phyloP scores from a whole-genome alignment of 2,888 invertebrate species.

The Diabrotica balteata region DNA sequence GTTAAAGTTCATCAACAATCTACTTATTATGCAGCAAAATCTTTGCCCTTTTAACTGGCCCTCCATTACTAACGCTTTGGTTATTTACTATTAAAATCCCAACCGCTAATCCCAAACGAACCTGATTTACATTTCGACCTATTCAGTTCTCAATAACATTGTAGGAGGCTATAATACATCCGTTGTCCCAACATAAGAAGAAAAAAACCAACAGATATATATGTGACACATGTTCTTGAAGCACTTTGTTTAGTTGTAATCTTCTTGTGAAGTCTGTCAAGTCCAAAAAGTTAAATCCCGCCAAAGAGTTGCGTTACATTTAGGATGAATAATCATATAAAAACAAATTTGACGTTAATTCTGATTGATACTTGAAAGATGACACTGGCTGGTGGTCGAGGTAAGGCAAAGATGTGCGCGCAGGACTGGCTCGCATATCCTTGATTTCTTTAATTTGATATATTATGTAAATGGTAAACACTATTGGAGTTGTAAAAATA shows the following conservation, averaged over 20 bases:
- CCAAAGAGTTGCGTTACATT: conserved; percentile 39
- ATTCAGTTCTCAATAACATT: conserved; percentile 6
- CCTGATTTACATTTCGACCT: no score
- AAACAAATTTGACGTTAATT: conserved; percentile 57
- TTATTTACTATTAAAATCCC: no score
- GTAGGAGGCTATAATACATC: conserved; percentile 2
- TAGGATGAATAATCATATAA: conserved; percentile 51
- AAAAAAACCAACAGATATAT: conserved; percentile 24
- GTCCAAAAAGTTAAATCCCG: conserved; percentile 40
- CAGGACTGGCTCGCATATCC: not conserved
- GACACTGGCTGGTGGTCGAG: conserved; percentile 42
- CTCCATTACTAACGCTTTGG: no score
- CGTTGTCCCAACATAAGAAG: conserved; percentile 6
- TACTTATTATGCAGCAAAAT: no score
- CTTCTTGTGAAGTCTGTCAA: conserved; percentile 48
- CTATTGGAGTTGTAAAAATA: no score
- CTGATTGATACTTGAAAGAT: conserved; percentile 56
- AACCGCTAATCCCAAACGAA: no score
- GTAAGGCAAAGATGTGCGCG: conserved; percentile 11
- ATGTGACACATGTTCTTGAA: conserved; percentile 40
- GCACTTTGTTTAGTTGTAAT: conserved; percentile 42
- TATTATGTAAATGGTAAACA: no score
- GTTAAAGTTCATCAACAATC: no score
- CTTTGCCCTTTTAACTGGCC: no score
- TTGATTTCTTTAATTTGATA: no score